Evolutionary conservation across 2,113 vertebrate species (phyloP).

Genomic region (Pedionomus torquatus): DNA sequence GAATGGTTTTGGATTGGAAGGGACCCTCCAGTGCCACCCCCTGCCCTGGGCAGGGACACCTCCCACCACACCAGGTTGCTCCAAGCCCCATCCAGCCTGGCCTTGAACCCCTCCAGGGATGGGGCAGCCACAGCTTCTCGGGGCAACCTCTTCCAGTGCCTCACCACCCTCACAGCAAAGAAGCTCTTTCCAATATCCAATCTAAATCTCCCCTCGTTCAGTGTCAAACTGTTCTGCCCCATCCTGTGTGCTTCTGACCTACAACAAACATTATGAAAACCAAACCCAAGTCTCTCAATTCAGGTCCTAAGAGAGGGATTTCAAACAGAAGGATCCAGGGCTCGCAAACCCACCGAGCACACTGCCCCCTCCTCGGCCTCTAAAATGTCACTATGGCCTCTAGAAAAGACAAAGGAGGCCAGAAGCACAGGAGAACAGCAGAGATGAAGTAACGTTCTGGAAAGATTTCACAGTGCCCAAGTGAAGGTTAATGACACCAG

Average conservation of each 20-base stretch:
- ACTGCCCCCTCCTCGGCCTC: not conserved
- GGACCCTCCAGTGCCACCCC: not conserved
- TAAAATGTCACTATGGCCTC: not conserved
- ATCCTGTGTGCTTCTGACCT: not conserved
- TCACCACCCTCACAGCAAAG: not conserved
- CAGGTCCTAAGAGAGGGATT: not conserved
- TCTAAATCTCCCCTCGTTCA: not conserved
- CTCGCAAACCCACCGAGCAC: not conserved
- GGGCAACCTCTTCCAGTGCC: not conserved
- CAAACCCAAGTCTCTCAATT: not conserved
- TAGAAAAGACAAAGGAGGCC: not conserved
- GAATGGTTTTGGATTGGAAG: not conserved
- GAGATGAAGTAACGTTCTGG: not conserved
- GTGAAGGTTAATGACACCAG: not conserved
- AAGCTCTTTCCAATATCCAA: not conserved
- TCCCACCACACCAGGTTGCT: not conserved
- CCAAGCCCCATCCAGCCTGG: not conserved
- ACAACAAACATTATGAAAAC: not conserved
- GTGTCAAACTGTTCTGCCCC: no score
- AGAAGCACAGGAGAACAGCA: not conserved
- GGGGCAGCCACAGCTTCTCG: not conserved
- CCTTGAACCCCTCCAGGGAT: not conserved
- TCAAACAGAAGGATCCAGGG: not conserved
- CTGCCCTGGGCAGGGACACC: not conserved
- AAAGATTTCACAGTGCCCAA: not conserved